Base-by-base conservation (phyloP, 2,888 invertebrate species). In the Trachelus stipa region DNA sequence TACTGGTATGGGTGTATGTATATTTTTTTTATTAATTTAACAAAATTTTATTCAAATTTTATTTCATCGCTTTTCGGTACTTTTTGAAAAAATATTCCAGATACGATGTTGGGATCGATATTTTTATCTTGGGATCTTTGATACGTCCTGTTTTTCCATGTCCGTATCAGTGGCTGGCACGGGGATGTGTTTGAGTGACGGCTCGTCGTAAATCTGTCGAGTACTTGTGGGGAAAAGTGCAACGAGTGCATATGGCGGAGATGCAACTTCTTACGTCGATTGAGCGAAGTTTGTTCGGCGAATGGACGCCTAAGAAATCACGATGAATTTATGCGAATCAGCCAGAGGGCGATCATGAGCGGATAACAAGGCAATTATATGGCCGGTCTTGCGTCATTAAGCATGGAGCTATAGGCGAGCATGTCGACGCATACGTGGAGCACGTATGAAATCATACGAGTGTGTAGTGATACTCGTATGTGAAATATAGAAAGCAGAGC, bases 341-440 rank as follows among this genome's bases (percentile, higher is more conserved):
- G 74, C 77, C 69, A 77, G n/a, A 30, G 77, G 77, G 77, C 77
- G 77, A 77, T 77, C 77, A 75, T 74, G 77, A 77, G 77, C 69
- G 74, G 77, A 77, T 77, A 77, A 77, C 77, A 75, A 77, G 75
- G 69, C 77, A 77, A 77, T 77, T 77, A 77, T 75, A 69, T 69
- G 56, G 23, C 34, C 31, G 75, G 77, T 77, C 74, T 77, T 77
- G 77, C 77, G 75, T 75, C 77, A 77, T 77, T 77, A 77, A 69
- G 40, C 77, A 77, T 56, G 34, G 35, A 30, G 37, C 31, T 31
- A 30, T 71, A 31, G 11, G 71, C 71, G 31, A 31, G 12, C 34
- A 34, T 33, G 56, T 56, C 56, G 56, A 56, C 23, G 23, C 56
- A 56, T 23, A 56, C 56, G 56, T 23, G 56, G 23, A 9, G 23